Conservation (phyloP, 2,888 invertebrate species). For the Oligia strigilis region DNA sequence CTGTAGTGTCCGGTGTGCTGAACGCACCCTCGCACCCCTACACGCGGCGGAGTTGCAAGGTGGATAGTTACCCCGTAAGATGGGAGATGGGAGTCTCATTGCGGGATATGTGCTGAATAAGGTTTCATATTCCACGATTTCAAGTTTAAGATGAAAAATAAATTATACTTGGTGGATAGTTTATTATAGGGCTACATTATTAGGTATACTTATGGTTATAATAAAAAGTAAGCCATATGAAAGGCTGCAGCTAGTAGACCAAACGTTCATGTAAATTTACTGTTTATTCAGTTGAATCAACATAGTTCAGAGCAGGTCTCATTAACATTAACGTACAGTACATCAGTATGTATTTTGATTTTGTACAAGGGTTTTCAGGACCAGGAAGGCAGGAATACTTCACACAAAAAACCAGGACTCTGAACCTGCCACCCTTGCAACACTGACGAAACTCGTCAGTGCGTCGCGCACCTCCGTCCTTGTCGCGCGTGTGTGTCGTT, state of each 20-base stretch:
- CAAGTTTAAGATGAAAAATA: not conserved
- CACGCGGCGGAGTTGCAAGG: slow-evolving; percentile 36
- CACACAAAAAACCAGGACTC: slow-evolving; percentile 19
- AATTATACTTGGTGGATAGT: not conserved
- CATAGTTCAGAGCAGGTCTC: not conserved
- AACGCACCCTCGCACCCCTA: slow-evolving; percentile 66
- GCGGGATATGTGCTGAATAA: not conserved
- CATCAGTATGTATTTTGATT: not conserved
- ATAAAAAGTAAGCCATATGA: not conserved
- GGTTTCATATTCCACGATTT: not conserved
- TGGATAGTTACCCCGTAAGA: slow-evolving; percentile 8
- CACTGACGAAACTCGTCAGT: slow-evolving; percentile 69
- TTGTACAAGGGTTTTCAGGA: not conserved
- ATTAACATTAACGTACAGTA: not conserved
- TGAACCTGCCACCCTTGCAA: slow-evolving; percentile 36
- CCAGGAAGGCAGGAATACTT: not conserved
- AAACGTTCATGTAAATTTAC: not conserved
- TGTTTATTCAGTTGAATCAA: slow-evolving; percentile 14
- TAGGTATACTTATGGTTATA: not conserved
- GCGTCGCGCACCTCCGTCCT: slow-evolving; percentile 71
- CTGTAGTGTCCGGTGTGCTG: slow-evolving; percentile 63
- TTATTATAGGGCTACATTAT: not conserved
- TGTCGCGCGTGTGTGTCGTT: slow-evolving; percentile 58
- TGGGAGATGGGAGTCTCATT: slow-evolving; percentile 5
- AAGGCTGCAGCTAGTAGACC: not conserved